Conservation (phyloP, 2,113 vertebrate species). For the Malaclemys terrapin region DNA sequence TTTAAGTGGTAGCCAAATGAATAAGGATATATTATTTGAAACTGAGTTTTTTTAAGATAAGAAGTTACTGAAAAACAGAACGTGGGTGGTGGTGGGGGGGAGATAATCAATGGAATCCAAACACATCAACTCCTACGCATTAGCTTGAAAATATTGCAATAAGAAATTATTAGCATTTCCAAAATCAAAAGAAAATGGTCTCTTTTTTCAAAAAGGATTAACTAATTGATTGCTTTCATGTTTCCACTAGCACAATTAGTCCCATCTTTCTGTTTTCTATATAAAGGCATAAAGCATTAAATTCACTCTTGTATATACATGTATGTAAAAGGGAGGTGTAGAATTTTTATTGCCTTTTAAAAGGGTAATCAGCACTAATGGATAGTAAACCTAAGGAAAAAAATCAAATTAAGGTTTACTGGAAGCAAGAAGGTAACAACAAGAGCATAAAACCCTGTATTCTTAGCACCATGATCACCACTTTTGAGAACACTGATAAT, state of each 20-base stretch:
- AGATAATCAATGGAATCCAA: neutral
- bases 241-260: neutral
- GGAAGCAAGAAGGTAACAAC: neutral
- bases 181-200: conserved; percentile 48
- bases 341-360: conserved; percentile 14
- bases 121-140: conserved; percentile 21
- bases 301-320: neutral
- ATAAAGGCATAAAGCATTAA: neutral
- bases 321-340: neutral
- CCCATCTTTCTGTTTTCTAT: neutral
- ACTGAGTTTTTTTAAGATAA: conserved; percentile 1
- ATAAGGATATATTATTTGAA: neutral
- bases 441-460: neutral
- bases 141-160: conserved; percentile 12
- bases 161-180: conserved; percentile 40
- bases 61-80: rapidly evolving
- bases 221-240: neutral
- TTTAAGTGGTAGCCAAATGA: neutral
- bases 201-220: conserved; percentile 3
- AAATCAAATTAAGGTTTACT: neutral
- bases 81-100: neutral
- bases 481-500: neutral
- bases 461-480: neutral
- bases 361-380: conserved; percentile 8
- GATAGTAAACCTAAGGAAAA: neutral